A percentile compares a stretch with the other conserved stretches of the same genome.
phyloP scores from a whole-genome alignment of 2,113 vertebrate genomes.

The Channa maculata region DNA sequence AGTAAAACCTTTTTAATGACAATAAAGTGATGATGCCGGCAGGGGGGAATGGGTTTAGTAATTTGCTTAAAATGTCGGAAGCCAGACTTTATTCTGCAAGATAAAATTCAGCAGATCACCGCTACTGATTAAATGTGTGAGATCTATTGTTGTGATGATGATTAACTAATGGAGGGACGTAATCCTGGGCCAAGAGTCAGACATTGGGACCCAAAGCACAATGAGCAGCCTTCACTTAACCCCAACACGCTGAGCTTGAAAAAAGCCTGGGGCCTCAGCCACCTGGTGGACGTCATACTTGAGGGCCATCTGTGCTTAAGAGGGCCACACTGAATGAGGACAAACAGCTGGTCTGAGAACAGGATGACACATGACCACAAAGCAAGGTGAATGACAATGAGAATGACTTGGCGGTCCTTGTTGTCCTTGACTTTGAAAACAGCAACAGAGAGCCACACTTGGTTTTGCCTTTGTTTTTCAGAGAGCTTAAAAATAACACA shows the following conservation, averaged over 20 bases:
- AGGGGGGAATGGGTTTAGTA: conserved; percentile 64
- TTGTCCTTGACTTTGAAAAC: no score
- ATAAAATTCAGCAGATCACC: conserved; percentile 69
- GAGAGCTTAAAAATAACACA: no score
- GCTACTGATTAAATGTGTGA: conserved; percentile 66
- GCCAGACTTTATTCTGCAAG: conserved; percentile 57
- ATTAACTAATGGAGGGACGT: conserved; percentile 82
- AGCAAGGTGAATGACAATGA: neutral
- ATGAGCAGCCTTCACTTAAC: conserved; percentile 58
- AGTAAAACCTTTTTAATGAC: conserved; percentile 56
- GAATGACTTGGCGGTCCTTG: no score
- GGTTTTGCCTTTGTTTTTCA: neutral
- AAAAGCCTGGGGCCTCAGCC: conserved; percentile 1
- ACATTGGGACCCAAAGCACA: conserved; percentile 38
- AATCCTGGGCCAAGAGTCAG: conserved; percentile 76
- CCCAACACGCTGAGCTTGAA: conserved; percentile 53
- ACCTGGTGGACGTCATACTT: conserved; percentile 33
- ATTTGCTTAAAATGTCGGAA: conserved; percentile 74
- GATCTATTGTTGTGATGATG: conserved; percentile 61
- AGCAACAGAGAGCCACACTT: neutral
- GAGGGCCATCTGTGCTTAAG: conserved; percentile 41
- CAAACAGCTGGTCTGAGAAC: neutral
- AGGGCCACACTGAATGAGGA: neutral
- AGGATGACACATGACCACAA: neutral
- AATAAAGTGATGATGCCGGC: conserved; percentile 65